Evolutionary conservation across 2,888 invertebrate species (phyloP), one percentile per base, ranked within the genome.

Genomic region (Eucriotettix oculatus): DNA sequence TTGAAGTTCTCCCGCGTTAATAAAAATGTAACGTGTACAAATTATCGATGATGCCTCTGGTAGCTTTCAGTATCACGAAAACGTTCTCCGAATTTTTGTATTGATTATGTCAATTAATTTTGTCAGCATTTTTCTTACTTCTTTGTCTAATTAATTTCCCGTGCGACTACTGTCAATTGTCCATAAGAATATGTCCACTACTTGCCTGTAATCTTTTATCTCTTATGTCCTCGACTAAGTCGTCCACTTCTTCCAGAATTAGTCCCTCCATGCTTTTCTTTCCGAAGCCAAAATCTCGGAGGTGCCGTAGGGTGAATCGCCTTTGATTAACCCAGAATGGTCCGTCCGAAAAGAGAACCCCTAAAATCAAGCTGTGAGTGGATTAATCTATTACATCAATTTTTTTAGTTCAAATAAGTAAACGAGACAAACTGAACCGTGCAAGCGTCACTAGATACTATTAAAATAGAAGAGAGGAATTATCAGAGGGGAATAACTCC

Each of bases 341-440:
- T 3, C 68, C 67, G 42, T 66, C 65, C n/a, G 62, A 63, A 53
- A 66, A 64, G n/a, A 65, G 59, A 14, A 68, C 61, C 11, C 68
- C 68, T 68, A 53, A 7, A 60, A 54, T 54, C 9, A 48, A 29
- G 29, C 29, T 29, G 2, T 29, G 29, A 29, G 29, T 29, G 29
- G 29, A 29, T 29, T 29, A n/a, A n/a, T n/a, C n/a, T n/a, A n/a
- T n/a, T n/a, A n/a, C n/a, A n/a, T n/a, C n/a, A n/a, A n/a, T 29
- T 29, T 29, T 52, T 52, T n/a, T 5, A 52, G n/a, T 52, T 52
- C 16, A 16, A 5, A 16, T 52, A 52, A 14, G 48, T 48, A n/a
- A 29, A 58, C 12, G 16, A n/a, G 53, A n/a, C 1, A 58, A 17
- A 40, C 9, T 41, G 12, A 16, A 16, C n/a, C 40, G 29, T 16